Evolutionary conservation across 2,888 invertebrate species (phyloP).

Genomic region (Mythimna lalbum): DNA sequence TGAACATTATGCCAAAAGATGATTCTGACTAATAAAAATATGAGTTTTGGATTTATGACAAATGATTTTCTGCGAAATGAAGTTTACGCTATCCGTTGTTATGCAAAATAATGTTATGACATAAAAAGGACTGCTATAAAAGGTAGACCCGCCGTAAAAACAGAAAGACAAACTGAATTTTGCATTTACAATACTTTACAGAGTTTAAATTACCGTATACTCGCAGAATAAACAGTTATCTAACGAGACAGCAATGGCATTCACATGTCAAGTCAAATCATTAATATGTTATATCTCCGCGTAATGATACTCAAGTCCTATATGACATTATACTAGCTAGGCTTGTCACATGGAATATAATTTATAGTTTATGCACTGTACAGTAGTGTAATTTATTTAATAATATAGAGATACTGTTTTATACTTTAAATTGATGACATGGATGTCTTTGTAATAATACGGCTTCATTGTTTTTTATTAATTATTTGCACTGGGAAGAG

Average conservation of each 20-base stretch:
- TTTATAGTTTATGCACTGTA: constrained; percentile 7
- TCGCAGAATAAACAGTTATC: constrained; percentile 7
- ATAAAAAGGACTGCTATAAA: too few species aligned
- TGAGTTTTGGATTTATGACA: too few species aligned
- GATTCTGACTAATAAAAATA: too few species aligned
- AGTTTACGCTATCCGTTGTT: too few species aligned
- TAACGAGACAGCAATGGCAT: not conserved
- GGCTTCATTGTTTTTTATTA: too few species aligned
- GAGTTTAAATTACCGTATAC: not conserved
- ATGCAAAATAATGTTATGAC: too few species aligned
- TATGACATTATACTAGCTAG: not conserved
- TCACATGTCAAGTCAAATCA: constrained; percentile 35
- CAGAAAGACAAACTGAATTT: too few species aligned
- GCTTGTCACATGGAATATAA: constrained; percentile 20
- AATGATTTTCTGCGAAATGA: too few species aligned
- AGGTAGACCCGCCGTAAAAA: too few species aligned
- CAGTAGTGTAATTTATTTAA: constrained; percentile 29
- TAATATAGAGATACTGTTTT: not conserved
- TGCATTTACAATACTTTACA: too few species aligned
- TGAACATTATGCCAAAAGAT: too few species aligned
- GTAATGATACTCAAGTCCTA: constrained; percentile 14
- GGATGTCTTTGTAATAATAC: not conserved
- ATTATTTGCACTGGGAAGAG: too few species aligned
- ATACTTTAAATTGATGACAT: constrained; percentile 17
- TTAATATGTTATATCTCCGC: constrained; percentile 3